Evolutionary conservation across 35 echinoderm and acorn worm genomes (phyloP), one percentile per base, ranked within the genome.

Genomic region (Eucidaris tribuloides): DNA sequence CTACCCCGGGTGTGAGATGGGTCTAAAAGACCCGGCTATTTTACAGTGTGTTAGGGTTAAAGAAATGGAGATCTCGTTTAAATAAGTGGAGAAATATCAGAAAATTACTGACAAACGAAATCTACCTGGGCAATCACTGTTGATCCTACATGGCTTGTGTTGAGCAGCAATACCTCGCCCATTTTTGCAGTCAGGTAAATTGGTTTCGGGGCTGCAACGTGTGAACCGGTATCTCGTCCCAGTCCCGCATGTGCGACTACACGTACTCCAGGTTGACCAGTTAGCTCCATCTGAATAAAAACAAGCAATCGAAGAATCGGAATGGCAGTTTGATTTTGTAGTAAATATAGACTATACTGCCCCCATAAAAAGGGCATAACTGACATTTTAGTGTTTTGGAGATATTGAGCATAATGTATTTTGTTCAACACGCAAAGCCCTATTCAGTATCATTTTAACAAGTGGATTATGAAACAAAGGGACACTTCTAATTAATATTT

Each of bases 261-360:
- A 92, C 7, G 84, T 86, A 32, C 90, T 92, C 90, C 90, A 92
- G 23, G 90, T 87, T 3, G 90, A 92, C 90, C 90, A 92, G 40
- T 92, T 84, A 35, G 59, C 62, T 44, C 42, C 30, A 71, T 68
- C 42, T 68, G 48, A 50, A 80, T 22, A 3, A n/a, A n/a, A n/a
- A n/a, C n/a, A n/a, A n/a, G n/a, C n/a, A n/a, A n/a, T n/a, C n/a
- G n/a, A n/a, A n/a, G n/a, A n/a, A n/a, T n/a, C n/a, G n/a, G n/a
- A n/a, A n/a, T n/a, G n/a, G n/a, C n/a, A n/a, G n/a, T n/a, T n/a
- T n/a, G n/a, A n/a, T n/a, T n/a, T n/a, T n/a, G n/a, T n/a, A n/a
- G n/a, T n/a, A n/a, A n/a, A n/a, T n/a, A n/a, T n/a, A n/a, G n/a
- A n/a, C n/a, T n/a, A n/a, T n/a, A n/a, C n/a, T n/a, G n/a, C n/a